phyloP scores from a whole-genome alignment of 2,888 invertebrate species.

The Eledona agricola region DNA sequence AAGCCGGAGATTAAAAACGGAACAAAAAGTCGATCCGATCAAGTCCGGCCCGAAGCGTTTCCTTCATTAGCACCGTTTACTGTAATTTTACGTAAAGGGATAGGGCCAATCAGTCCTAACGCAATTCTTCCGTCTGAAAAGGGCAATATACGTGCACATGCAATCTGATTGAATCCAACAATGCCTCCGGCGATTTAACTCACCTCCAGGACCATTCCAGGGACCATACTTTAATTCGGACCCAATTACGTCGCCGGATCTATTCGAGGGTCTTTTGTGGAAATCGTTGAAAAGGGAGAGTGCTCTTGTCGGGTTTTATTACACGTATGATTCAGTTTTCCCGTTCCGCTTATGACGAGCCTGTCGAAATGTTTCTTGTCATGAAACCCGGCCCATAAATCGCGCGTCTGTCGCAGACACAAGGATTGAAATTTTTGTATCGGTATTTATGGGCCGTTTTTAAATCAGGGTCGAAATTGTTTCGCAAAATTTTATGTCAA shows the following conservation, averaged over 20 bases:
- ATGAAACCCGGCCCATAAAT: constrained; percentile 15
- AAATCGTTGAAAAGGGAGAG: constrained; percentile 23
- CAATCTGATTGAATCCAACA: constrained; percentile 49
- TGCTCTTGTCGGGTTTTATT: constrained; percentile 23
- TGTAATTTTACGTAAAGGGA: constrained; percentile 30
- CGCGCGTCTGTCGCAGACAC: constrained; percentile 16
- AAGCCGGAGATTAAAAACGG: constrained; percentile 8
- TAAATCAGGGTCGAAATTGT: constrained; percentile 3
- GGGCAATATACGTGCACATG: constrained; percentile 41
- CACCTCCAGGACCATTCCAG: constrained; percentile 32
- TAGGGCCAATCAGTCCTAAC: constrained; percentile 44
- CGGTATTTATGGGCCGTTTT: constrained; percentile 22
- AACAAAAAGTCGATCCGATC: constrained; percentile 17
- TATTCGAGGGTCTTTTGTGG: constrained; percentile 20
- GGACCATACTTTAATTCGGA: constrained; percentile 36
- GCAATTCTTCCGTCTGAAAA: constrained; percentile 44
- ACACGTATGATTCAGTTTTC: constrained; percentile 14
- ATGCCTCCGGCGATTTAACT: constrained; percentile 39
- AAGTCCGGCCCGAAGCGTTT: constrained; percentile 8
- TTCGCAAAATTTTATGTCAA: constrained; percentile 3
- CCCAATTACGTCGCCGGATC: constrained; percentile 36
- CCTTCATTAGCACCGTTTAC: constrained; percentile 27
- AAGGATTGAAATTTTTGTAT: constrained; percentile 25
- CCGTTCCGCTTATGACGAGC: constrained; percentile 19
- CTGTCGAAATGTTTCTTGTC: constrained; percentile 15